Evolutionary conservation across 2,888 invertebrate species (phyloP).

Genomic region (Patella depressa): DNA sequence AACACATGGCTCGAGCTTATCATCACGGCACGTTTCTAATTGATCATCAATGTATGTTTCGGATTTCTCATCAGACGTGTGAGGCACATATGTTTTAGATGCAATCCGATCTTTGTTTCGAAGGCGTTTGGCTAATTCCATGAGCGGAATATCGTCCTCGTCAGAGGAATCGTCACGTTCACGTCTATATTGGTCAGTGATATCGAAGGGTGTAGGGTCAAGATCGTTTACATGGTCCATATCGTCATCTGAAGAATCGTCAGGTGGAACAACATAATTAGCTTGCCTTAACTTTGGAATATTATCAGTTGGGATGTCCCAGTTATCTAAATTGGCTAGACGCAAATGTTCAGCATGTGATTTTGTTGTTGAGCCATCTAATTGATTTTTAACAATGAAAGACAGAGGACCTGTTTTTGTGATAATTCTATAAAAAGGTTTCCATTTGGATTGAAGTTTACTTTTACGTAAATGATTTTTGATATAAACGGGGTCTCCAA

Average conservation of each 20-base stretch:
- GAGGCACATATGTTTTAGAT: neutral
- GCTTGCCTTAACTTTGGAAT: conserved; percentile 8
- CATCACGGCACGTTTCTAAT: neutral
- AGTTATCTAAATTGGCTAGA: conserved; percentile 6
- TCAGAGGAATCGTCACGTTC: conserved; percentile 6
- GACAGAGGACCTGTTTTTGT: too few species aligned
- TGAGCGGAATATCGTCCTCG: conserved; percentile 11
- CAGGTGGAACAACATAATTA: conserved; percentile 26
- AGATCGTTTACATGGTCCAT: neutral
- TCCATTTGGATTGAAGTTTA: conserved; percentile 14
- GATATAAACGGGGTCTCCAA: conserved; percentile 26
- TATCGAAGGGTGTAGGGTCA: neutral
- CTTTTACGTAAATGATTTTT: too few species aligned
- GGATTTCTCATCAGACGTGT: neutral
- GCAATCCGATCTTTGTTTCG: neutral
- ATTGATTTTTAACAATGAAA: neutral
- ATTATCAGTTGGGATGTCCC: conserved; percentile 24
- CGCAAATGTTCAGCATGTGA: neutral
- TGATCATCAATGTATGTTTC: neutral
- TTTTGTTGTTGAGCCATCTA: neutral
- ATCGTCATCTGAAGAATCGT: neutral
- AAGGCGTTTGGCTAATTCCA: conserved; percentile 13
- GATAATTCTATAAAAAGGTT: too few species aligned
- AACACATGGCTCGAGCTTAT: neutral
- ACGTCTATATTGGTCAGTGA: neutral